Evolutionary conservation across 2,888 invertebrate genomes (phyloP).

Genomic region (Clitarchus hookeri): DNA sequence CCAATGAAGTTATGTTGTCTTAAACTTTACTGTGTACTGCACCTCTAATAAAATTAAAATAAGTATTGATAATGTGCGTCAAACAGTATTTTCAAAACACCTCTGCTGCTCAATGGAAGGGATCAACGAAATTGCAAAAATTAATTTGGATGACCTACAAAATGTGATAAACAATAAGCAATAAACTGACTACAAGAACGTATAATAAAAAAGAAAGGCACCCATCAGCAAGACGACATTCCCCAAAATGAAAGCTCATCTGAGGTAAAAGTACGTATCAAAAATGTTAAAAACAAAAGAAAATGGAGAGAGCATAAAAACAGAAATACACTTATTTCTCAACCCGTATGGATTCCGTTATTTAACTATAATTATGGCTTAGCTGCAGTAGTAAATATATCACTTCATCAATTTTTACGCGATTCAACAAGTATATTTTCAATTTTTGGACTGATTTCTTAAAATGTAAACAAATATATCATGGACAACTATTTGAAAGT

Average conservation of each 20-base stretch:
- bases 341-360: neutral
- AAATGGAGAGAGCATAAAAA: conserved; percentile 1
- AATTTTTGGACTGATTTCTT: neutral
- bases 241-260: neutral
- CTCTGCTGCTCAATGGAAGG: too few relatives aligned
- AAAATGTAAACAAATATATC: neutral
- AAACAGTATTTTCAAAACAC: too few relatives aligned
- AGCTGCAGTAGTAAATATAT: neutral
- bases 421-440: neutral
- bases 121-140: too few relatives aligned
- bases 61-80: too few relatives aligned
- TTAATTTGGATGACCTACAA: too few relatives aligned
- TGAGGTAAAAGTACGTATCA: neutral
- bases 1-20: too few relatives aligned
- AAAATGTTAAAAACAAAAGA: neutral
- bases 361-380: neutral
- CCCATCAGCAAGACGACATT: neutral
- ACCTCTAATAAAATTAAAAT: too few relatives aligned
- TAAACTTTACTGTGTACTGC: too few relatives aligned
- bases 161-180: too few relatives aligned
- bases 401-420: neutral
- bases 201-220: too few relatives aligned
- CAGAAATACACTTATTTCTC: conserved; percentile 5
- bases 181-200: too few relatives aligned
- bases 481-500: neutral